A percentile compares a stretch with the other conserved stretches of the same genome.
These are phyloP conservation scores for Bradypodion ventrale DNA, from an alignment of 2,797 vertebrate genomes.

Conservation along the genomic window DNA sequence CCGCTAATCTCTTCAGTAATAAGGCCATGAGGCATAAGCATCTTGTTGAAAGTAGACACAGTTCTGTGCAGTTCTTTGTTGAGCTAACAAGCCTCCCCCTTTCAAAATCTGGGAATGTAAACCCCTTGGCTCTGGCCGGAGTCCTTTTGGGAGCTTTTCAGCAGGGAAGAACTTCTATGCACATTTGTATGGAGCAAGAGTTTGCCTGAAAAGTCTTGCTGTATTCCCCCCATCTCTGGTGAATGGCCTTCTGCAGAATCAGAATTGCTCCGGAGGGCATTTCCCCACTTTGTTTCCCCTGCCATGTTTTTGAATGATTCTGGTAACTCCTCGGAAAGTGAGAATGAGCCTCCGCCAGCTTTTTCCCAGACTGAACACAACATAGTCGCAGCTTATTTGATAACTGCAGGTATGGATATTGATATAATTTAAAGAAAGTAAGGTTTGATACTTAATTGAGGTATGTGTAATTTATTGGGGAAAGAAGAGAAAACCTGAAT, in stretches of 20 bases:
- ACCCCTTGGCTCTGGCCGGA: constrained; percentile 66
- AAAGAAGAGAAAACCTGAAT: background rate
- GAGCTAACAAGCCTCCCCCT: constrained; percentile 70
- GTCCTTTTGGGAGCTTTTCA: constrained; percentile 53
- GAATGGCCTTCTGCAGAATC: constrained; percentile 41
- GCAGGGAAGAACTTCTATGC: background rate
- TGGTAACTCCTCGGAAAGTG: constrained; percentile 75
- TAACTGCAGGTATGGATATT: constrained; percentile 88
- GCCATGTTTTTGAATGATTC: constrained; percentile 73
- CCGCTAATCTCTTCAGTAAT: constrained; percentile 72
- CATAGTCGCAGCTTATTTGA: constrained; percentile 92
- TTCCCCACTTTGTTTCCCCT: constrained; percentile 40
- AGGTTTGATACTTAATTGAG: constrained; percentile 21
- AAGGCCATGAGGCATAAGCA: constrained; percentile 63
- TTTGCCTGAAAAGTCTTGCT: constrained; percentile 49
- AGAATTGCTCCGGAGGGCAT: constrained; percentile 48
- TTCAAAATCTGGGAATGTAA: constrained; percentile 64
- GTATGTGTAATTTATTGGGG: background rate
- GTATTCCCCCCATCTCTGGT: constrained; percentile 10
- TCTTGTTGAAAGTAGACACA: constrained; percentile 57
- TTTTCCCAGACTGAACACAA: constrained; percentile 94
- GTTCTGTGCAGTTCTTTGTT: constrained; percentile 73
- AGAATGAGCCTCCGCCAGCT: constrained; percentile 80
- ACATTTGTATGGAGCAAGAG: constrained; percentile 55
- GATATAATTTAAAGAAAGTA: background rate